These are phyloP conservation scores for Ameiurus melas DNA, from an alignment of 2,113 vertebrate genomes.

Conservation along the genomic window DNA sequence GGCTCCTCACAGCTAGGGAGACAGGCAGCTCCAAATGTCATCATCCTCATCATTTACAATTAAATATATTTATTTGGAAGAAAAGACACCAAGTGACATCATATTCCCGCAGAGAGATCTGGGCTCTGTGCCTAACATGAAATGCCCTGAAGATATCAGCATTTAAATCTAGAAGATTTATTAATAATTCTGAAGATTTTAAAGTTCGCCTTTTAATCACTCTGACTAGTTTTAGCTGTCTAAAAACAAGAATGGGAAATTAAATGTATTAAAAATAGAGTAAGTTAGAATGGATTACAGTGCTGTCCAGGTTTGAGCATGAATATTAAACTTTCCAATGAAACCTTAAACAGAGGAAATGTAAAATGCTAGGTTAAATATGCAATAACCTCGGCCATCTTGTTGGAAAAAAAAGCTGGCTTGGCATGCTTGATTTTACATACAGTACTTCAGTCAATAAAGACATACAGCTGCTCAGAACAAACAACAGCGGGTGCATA, in stretches of 20 bases:
- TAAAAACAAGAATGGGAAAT: not conserved
- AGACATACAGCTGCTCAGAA: slow-evolving; percentile 13
- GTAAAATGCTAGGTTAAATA: slow-evolving; percentile 31
- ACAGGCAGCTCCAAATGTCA: slow-evolving; percentile 34
- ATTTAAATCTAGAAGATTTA: slow-evolving; percentile 15
- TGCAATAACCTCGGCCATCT: not conserved
- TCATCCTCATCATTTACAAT: slow-evolving; percentile 39
- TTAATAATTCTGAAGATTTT: slow-evolving; percentile 28
- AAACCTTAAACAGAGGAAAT: slow-evolving; percentile 25
- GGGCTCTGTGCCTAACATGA: slow-evolving; percentile 22
- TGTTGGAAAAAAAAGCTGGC: too few relatives aligned
- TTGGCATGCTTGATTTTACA: not conserved
- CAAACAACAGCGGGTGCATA: slow-evolving; percentile 20
- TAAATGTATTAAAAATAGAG: slow-evolving; percentile 37
- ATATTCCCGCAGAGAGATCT: slow-evolving; percentile 12
- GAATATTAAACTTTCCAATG: slow-evolving; percentile 38
- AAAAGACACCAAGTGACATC: slow-evolving; percentile 28
- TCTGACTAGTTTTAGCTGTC: slow-evolving; percentile 8
- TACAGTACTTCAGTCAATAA: not conserved
- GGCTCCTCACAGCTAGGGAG: slow-evolving; percentile 22
- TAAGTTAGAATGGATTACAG: not conserved
- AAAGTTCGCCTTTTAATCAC: slow-evolving; percentile 16
- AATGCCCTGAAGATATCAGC: slow-evolving; percentile 15
- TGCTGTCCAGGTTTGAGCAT: slow-evolving; percentile 20
- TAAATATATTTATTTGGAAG: slow-evolving; percentile 33